Conservation (phyloP, 2,888 invertebrate genomes). For the Dicranocentrus wangi region DNA sequence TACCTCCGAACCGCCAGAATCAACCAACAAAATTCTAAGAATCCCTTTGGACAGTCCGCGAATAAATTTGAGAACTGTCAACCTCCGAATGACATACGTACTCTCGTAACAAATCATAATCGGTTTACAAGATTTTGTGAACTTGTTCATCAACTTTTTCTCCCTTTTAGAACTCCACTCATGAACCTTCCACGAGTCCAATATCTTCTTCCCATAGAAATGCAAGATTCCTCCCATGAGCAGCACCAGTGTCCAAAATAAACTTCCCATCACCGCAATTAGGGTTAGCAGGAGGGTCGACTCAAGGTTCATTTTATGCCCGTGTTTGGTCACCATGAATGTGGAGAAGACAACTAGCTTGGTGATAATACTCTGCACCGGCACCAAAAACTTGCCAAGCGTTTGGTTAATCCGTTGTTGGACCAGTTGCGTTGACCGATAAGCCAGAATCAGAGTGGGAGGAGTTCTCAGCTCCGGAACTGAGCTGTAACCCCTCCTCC, state of each 20-base stretch:
- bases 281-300: background rate
- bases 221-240: conserved; percentile 6
- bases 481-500: background rate
- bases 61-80: conserved; percentile 25
- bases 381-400: conserved; percentile 13
- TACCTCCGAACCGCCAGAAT: too few relatives aligned
- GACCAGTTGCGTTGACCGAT: background rate
- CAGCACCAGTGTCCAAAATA: conserved; percentile 6
- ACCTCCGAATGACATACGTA: conserved; percentile 7
- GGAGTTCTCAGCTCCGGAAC: background rate
- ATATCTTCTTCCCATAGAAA: conserved; percentile 8
- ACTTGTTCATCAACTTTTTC: conserved; percentile 20
- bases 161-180: background rate
- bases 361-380: conserved; percentile 10
- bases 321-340: conserved; percentile 4
- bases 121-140: conserved; percentile 40
- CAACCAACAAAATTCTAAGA: conserved; percentile 29
- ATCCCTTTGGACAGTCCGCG: conserved; percentile 26
- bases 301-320: background rate
- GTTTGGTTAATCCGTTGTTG: background rate
- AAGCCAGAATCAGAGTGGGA: background rate
- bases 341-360: background rate
- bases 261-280: background rate
- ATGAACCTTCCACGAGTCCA: conserved; percentile 36
- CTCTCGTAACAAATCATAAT: conserved; percentile 2